Evolutionary conservation across 2,113 vertebrate species (phyloP).

Genomic region (Dendropsophus ebraccatus): DNA sequence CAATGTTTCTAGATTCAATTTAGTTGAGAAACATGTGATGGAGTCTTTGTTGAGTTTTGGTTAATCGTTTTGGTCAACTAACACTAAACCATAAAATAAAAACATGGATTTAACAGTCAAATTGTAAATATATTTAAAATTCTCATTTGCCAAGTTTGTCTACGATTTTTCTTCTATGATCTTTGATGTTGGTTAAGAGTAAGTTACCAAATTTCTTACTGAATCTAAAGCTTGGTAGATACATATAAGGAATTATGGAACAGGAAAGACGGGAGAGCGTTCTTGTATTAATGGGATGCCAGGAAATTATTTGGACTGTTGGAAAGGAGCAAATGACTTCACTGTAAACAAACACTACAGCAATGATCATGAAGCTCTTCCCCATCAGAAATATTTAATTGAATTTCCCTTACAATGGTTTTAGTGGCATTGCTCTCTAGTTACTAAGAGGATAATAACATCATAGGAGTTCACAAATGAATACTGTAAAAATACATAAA

Average conservation of each 20-base stretch:
- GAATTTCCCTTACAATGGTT: conserved; percentile 6
- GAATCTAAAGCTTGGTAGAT: conserved; percentile 2
- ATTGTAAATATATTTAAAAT: neutral
- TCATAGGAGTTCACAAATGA: neutral
- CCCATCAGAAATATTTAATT: neutral
- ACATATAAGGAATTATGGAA: conserved; percentile 11
- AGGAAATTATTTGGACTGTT: conserved; percentile 35
- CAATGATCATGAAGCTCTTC: neutral
- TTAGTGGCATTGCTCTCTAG: neutral
- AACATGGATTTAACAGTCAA: neutral
- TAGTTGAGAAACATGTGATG: no score
- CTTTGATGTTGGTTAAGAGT: neutral
- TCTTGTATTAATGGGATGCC: conserved; percentile 33
- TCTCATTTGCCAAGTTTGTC: neutral
- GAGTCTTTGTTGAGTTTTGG: no score
- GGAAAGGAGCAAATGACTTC: neutral
- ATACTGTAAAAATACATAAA: neutral
- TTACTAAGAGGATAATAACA: neutral
- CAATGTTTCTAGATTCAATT: no score
- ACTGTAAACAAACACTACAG: conserved; percentile 12
- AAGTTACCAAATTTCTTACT: neutral
- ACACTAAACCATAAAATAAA: no score
- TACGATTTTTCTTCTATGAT: neutral
- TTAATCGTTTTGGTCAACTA: no score
- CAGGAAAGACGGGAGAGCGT: conserved; percentile 1